These are phyloP conservation scores for Rhimphoctona megacephalus DNA, from an alignment of 2,888 invertebrate species.

Conservation along the genomic window DNA sequence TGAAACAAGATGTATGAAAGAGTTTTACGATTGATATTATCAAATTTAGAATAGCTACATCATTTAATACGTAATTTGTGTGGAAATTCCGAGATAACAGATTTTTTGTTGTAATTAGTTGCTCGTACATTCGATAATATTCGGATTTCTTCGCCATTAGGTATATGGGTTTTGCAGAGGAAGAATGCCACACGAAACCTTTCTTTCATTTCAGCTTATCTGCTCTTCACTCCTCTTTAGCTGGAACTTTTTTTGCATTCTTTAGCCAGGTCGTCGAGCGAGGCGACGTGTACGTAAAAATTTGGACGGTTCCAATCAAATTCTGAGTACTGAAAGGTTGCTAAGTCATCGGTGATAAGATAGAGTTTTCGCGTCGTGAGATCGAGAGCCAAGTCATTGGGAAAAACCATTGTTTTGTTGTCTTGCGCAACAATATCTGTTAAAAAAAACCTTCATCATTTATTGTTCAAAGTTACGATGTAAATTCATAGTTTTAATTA, in stretches of 20 bases:
- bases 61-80: too few species aligned
- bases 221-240: neutral
- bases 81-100: too few species aligned
- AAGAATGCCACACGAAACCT: neutral
- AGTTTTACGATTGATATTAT: too few species aligned
- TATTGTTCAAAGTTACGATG: neutral
- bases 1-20: too few species aligned
- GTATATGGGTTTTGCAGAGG: neutral
- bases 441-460: conserved; percentile 56
- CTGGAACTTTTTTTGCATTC: conserved; percentile 62
- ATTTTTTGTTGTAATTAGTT: neutral
- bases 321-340: conserved; percentile 74
- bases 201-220: neutral
- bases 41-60: too few species aligned
- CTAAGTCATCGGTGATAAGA: conserved; percentile 80
- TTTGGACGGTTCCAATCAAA: conserved; percentile 73
- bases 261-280: conserved; percentile 70
- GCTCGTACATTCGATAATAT: neutral
- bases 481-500: neutral
- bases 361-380: conserved; percentile 75
- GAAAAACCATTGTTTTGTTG: conserved; percentile 89
- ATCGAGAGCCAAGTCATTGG: conserved; percentile 88
- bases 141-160: neutral
- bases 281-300: conserved; percentile 73
- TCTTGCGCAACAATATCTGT: conserved; percentile 90